Conservation (phyloP, 2,113 vertebrate species). For the Ciconia maguari region DNA sequence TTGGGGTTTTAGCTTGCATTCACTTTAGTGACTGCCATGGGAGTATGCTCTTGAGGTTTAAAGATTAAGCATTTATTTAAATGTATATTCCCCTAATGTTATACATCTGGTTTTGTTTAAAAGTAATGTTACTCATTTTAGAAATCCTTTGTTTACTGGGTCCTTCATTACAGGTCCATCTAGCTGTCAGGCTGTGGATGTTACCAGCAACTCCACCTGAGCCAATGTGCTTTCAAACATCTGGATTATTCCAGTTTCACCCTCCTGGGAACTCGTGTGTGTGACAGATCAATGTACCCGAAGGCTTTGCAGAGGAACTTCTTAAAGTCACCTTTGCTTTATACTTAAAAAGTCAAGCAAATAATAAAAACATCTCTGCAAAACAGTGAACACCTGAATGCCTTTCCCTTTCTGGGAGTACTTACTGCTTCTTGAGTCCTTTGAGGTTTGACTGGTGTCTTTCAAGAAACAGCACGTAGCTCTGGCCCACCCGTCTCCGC, state of each 20-base stretch:
- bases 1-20: background rate
- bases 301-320: background rate
- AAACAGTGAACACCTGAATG: background rate
- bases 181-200: background rate
- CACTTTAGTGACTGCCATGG: background rate
- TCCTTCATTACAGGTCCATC: background rate
- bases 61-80: slow-evolving; percentile 22
- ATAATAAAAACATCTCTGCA: background rate
- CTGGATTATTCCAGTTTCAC: background rate
- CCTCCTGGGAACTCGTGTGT: background rate
- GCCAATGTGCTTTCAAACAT: background rate
- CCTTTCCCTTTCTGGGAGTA: background rate
- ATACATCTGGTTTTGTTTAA: slow-evolving; percentile 12
- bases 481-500: background rate
- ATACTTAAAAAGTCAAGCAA: background rate
- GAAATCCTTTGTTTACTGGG: background rate
- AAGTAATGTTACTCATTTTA: background rate
- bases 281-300: background rate
- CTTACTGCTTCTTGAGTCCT: background rate
- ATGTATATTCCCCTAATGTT: background rate
- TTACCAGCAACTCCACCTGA: background rate
- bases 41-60: background rate
- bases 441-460: background rate
- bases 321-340: background rate
- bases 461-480: background rate